Percentiles rank a stretch among this genome's conserved stretches.
Evolutionary conservation across 2,888 invertebrate genomes (phyloP).

Genomic region (Falcaria lacertinaria): DNA sequence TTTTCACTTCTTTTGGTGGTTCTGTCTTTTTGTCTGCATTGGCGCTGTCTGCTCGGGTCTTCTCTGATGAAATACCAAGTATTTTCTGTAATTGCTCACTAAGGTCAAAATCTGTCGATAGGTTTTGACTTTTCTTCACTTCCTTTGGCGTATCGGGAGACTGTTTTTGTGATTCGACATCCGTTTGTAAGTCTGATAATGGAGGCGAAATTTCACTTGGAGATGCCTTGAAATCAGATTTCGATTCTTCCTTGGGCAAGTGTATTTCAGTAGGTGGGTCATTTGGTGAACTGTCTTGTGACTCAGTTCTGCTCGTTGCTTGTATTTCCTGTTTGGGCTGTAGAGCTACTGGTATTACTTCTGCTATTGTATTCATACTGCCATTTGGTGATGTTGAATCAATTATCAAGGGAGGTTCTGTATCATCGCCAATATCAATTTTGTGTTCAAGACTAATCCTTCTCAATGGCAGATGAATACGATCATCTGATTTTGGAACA

Average conservation of each 20-base stretch:
- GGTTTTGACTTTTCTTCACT: constrained; percentile 71
- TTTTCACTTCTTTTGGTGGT: constrained; percentile 60
- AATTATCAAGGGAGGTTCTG: constrained; percentile 70
- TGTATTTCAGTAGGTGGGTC: constrained; percentile 73
- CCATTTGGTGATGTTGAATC: constrained; percentile 67
- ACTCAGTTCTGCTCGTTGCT: constrained; percentile 51
- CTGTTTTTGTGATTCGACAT: constrained; percentile 61
- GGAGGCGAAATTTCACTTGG: constrained; percentile 74
- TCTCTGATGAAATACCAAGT: constrained; percentile 70
- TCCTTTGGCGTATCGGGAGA: constrained; percentile 70
- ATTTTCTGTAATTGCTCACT: constrained; percentile 75
- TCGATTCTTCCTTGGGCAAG: constrained; percentile 52
- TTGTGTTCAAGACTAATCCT: constrained; percentile 72
- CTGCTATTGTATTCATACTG: constrained; percentile 71
- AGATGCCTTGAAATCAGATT: constrained; percentile 56
- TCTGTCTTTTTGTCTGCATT: constrained; percentile 59
- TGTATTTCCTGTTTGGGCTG: constrained; percentile 61
- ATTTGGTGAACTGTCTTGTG: constrained; percentile 65
- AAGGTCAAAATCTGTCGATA: constrained; percentile 73
- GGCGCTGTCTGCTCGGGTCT: constrained; percentile 50
- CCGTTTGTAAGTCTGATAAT: constrained; percentile 46
- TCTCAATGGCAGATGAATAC: constrained; percentile 51
- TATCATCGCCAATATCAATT: constrained; percentile 73
- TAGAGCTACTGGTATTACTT: constrained; percentile 64
- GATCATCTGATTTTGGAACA: constrained; percentile 64